Evolutionary conservation across 2,797 vertebrate genomes (phyloP).

Genomic region (Sitta carolinensis): DNA sequence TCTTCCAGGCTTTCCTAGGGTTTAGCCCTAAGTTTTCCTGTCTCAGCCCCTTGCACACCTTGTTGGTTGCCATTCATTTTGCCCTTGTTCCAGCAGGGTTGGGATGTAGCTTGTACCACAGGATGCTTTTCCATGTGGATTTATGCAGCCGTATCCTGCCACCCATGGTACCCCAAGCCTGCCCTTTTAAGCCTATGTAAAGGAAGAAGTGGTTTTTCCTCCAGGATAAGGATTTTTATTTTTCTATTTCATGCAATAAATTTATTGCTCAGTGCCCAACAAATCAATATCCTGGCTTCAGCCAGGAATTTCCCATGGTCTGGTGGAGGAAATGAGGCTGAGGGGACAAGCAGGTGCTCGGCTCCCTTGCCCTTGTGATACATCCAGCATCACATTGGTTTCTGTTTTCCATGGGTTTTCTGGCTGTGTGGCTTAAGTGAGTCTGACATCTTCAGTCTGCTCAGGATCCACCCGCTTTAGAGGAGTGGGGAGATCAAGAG

Average conservation of each 20-base stretch:
- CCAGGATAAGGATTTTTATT: background rate
- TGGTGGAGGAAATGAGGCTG: background rate
- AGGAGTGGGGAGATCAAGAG: background rate
- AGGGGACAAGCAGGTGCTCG: background rate
- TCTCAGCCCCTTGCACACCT: background rate
- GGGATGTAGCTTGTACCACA: background rate
- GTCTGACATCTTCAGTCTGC: background rate
- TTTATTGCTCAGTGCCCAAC: background rate
- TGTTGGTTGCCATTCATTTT: background rate
- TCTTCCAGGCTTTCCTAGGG: background rate
- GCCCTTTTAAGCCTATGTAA: background rate
- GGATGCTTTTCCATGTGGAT: background rate
- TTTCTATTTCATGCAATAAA: background rate
- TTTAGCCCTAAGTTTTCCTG: background rate
- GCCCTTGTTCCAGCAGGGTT: background rate
- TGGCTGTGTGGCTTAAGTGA: background rate
- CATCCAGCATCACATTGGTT: accelerated
- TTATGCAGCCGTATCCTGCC: accelerated
- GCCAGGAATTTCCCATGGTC: background rate
- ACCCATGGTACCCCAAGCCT: accelerated
- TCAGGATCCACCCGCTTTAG: background rate
- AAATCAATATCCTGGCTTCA: background rate
- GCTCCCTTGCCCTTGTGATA: background rate
- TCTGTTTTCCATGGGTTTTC: background rate
- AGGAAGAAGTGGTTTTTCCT: background rate